Evolutionary conservation across 2,888 invertebrate species (phyloP).

Genomic region (Sycophila texana): DNA sequence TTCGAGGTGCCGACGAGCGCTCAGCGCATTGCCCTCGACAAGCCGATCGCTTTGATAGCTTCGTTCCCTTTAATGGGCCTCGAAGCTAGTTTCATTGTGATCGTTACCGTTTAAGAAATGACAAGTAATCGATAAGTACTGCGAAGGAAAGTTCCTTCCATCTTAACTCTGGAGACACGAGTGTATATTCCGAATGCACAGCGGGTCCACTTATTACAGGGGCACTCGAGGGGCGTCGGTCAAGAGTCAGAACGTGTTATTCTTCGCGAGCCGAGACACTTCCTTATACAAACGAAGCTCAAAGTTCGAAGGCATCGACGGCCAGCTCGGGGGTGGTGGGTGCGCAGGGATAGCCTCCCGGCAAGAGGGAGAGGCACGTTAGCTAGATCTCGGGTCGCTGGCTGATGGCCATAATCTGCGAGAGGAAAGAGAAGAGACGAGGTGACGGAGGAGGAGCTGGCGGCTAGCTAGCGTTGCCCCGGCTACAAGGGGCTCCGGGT

Average conservation of each 20-base stretch:
- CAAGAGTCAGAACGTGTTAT: slow-evolving; percentile 72
- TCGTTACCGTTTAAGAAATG: too few relatives aligned
- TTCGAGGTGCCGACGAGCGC: neutral
- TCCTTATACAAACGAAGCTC: slow-evolving; percentile 70
- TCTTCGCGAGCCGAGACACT: slow-evolving; percentile 71
- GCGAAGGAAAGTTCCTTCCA: too few relatives aligned
- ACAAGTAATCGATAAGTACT: too few relatives aligned
- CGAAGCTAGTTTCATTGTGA: too few relatives aligned
- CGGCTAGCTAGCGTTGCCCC: neutral
- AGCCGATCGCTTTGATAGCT: neutral
- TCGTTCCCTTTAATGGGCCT: too few relatives aligned
- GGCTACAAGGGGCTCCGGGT: slow-evolving; percentile 63
- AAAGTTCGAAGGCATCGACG: slow-evolving; percentile 64
- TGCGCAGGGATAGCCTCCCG: slow-evolving; percentile 43
- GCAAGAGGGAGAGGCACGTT: slow-evolving; percentile 61
- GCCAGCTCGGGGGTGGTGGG: slow-evolving; percentile 38
- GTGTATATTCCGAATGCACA: slow-evolving; percentile 32
- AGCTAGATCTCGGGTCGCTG: slow-evolving; percentile 71
- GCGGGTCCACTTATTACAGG: slow-evolving; percentile 53
- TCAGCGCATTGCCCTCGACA: too few relatives aligned
- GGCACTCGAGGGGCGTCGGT: slow-evolving; percentile 49
- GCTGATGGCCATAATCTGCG: slow-evolving; percentile 74
- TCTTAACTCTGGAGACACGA: too few relatives aligned
- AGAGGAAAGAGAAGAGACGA: slow-evolving; percentile 58
- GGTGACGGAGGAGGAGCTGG: slow-evolving; percentile 5